Percentiles rank a stretch among this genome's conserved stretches.
Evolutionary conservation across 2,113 vertebrate species (phyloP).

Genomic region (Ascaphus truei): DNA sequence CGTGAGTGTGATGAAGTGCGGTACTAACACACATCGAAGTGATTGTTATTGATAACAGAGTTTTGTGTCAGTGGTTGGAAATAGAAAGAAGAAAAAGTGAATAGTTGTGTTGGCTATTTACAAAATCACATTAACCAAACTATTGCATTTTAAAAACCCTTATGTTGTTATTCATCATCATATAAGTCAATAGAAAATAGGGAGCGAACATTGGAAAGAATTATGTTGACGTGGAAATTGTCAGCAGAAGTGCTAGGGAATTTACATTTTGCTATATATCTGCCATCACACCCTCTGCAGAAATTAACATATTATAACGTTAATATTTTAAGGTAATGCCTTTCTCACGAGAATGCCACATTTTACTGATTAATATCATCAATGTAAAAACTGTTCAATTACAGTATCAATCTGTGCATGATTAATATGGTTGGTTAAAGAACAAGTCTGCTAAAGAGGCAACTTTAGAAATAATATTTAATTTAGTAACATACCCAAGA

Average conservation of each 20-base stretch:
- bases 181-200: slow-evolving; percentile 74
- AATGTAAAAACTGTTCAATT: slow-evolving; percentile 68
- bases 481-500: slow-evolving; percentile 27
- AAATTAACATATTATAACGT: slow-evolving; percentile 76
- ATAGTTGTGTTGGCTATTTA: slow-evolving; percentile 61
- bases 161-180: slow-evolving; percentile 78
- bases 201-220: slow-evolving; percentile 66
- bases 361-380: slow-evolving; percentile 76
- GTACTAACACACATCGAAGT: slow-evolving; percentile 32
- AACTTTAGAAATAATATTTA: slow-evolving; percentile 24
- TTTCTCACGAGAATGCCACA: slow-evolving; percentile 69
- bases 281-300: slow-evolving; percentile 57
- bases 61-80: slow-evolving; percentile 52
- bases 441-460: slow-evolving; percentile 22
- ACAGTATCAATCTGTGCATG: slow-evolving; percentile 61
- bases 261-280: slow-evolving; percentile 71
- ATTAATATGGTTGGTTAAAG: slow-evolving; percentile 55
- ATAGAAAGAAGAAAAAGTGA: slow-evolving; percentile 41
- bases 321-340: slow-evolving; percentile 82
- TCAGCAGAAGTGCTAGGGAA: slow-evolving; percentile 68
- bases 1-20: slow-evolving; percentile 23
- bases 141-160: slow-evolving; percentile 72
- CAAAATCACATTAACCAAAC: slow-evolving; percentile 72
- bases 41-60: slow-evolving; percentile 44
- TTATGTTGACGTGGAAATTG: slow-evolving; percentile 75